Conservation (phyloP, 2,113 vertebrate species). For the Petromus typicus region DNA sequence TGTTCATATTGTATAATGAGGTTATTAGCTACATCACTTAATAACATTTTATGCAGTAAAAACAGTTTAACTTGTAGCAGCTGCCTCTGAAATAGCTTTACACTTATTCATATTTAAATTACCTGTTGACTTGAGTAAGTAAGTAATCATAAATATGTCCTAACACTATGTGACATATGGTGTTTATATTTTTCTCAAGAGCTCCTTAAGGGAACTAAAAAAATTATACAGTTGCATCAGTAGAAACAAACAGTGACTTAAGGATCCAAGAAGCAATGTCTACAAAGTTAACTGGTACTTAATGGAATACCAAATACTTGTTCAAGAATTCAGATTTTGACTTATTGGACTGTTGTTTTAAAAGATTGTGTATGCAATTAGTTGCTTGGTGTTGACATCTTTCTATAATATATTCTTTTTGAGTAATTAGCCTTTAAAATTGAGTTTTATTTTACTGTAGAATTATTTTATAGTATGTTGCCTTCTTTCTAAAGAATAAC, state of each 20-base stretch:
- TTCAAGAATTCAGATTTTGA: conserved; percentile 49
- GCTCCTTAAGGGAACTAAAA: conserved; percentile 47
- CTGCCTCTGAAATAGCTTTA: conserved; percentile 54
- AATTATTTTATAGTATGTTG: neutral
- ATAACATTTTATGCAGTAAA: conserved; percentile 43
- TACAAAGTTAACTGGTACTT: conserved; percentile 31
- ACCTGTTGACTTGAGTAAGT: conserved; percentile 70
- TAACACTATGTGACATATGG: conserved; percentile 69
- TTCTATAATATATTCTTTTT: conserved; percentile 15
- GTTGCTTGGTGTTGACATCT: neutral
- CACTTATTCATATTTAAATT: conserved; percentile 66
- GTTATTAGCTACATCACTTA: conserved; percentile 53
- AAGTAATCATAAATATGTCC: conserved; percentile 70
- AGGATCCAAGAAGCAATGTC: conserved; percentile 20
- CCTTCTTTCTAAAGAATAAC: conserved; percentile 19
- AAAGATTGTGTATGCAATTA: conserved; percentile 13
- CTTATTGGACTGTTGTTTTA: conserved; percentile 49
- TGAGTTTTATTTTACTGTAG: conserved; percentile 6
- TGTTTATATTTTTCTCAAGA: conserved; percentile 74
- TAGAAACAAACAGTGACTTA: conserved; percentile 62
- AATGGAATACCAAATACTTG: conserved; percentile 34
- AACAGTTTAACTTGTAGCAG: conserved; percentile 58
- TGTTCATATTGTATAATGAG: conserved; percentile 51
- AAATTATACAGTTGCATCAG: conserved; percentile 9
- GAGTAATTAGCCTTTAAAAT: conserved; percentile 10